Conservation (phyloP, 2,888 invertebrate species). For the Diarsia mendica region DNA sequence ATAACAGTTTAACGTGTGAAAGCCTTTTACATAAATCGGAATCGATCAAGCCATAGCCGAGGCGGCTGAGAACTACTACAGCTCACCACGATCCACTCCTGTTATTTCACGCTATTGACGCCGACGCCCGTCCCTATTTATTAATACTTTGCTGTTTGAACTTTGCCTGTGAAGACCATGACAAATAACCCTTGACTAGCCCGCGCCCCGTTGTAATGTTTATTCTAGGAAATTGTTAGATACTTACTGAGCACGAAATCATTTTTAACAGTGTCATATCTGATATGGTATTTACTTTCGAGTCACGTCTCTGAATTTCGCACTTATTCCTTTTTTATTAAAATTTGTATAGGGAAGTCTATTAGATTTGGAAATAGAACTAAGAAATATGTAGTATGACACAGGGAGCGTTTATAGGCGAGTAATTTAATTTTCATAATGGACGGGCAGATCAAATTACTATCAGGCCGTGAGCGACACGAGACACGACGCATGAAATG, state of each 20-base stretch:
- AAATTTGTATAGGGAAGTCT: slow-evolving; percentile 13
- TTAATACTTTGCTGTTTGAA: slow-evolving; percentile 78
- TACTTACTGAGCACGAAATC: slow-evolving; percentile 71
- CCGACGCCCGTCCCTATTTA: slow-evolving; percentile 75
- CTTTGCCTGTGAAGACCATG: slow-evolving; percentile 76
- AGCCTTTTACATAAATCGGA: slow-evolving; percentile 59
- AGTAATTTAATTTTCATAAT: slow-evolving; percentile 82
- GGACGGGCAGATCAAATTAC: slow-evolving; percentile 82
- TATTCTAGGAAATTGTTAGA: slow-evolving; percentile 76
- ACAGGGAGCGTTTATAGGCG: slow-evolving; percentile 67
- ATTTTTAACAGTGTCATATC: slow-evolving; percentile 70
- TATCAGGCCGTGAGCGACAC: slow-evolving; percentile 78
- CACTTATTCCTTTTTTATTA: slow-evolving; percentile 29
- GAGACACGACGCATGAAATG: slow-evolving; percentile 80
- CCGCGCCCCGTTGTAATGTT: slow-evolving; percentile 72
- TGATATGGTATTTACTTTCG: slow-evolving; percentile 55
- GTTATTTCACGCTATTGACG: slow-evolving; percentile 81
- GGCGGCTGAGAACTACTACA: slow-evolving; percentile 62
- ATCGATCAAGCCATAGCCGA: slow-evolving; percentile 63
- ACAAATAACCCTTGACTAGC: slow-evolving; percentile 78
- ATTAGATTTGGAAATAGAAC: slow-evolving; percentile 19
- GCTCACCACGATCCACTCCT: slow-evolving; percentile 73
- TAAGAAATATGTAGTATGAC: slow-evolving; percentile 41
- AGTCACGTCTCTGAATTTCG: slow-evolving; percentile 53
- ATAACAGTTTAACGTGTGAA: slow-evolving; percentile 52